Evolutionary conservation across 2,888 invertebrate species (phyloP).

Genomic region (Hyles lineata): DNA sequence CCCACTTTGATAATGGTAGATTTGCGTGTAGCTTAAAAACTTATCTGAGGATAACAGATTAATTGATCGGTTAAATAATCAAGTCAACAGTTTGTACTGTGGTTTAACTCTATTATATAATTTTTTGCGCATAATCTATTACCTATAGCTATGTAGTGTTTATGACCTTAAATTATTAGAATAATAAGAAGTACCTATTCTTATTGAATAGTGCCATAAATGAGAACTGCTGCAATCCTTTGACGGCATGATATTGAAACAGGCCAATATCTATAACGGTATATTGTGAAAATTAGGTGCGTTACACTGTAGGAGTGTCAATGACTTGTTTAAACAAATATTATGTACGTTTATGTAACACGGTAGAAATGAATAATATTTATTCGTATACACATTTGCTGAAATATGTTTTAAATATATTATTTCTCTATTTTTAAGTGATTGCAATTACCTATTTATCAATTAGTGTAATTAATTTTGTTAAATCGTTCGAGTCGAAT

Average conservation of each 20-base stretch:
- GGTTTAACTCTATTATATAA: no score
- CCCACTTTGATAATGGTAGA: neutral
- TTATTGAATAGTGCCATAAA: no score
- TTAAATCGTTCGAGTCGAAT: no score
- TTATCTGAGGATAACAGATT: neutral
- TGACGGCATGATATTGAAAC: neutral
- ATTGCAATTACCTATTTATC: no score
- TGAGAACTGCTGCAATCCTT: neutral
- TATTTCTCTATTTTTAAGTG: no score
- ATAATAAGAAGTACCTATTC: no score
- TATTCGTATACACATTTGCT: neutral
- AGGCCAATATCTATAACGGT: neutral
- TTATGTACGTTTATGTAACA: neutral
- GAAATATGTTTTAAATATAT: neutral
- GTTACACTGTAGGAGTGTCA: neutral
- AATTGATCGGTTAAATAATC: no score
- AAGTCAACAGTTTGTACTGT: no score
- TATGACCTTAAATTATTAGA: no score
- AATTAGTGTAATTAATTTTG: no score
- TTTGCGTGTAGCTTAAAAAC: neutral
- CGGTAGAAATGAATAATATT: neutral
- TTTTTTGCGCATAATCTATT: no score
- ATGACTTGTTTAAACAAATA: conserved; percentile 14
- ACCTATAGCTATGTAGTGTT: no score
- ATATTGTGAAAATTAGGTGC: neutral